phyloP scores from a whole-genome alignment of 1,140 invertebrate genomes.

The Penaeus vannamei region DNA sequence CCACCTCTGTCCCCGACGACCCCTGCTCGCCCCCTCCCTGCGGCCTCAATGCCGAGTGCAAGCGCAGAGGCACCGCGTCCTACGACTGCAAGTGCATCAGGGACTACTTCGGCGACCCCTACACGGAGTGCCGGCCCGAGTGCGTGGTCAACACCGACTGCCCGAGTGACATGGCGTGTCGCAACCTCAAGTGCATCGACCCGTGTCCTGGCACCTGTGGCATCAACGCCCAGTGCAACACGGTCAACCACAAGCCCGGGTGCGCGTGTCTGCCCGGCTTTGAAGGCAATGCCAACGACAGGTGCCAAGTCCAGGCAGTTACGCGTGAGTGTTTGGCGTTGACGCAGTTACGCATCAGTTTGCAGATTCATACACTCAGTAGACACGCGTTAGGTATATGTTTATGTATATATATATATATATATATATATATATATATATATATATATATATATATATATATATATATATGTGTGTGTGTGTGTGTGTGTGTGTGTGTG shows the following conservation, averaged over 20 bases:
- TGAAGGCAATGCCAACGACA: conserved; percentile 82
- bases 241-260: conserved; percentile 86
- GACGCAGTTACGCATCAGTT: background rate
- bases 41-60: conserved; percentile 82
- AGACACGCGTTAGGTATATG: background rate
- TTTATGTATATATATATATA: no score
- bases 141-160: conserved; percentile 83
- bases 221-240: conserved; percentile 87
- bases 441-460: no score
- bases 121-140: conserved; percentile 77
- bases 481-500: no score
- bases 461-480: no score
- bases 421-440: no score
- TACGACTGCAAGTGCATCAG: conserved; percentile 79
- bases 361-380: no score
- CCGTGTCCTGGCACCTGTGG: conserved; percentile 87
- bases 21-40: conserved; percentile 42
- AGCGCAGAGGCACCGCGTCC: conserved; percentile 82
- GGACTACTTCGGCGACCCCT: conserved; percentile 78
- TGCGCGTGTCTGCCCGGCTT: conserved; percentile 86
- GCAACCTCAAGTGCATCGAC: conserved; percentile 64
- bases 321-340: conserved; percentile 18
- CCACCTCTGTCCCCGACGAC: conserved; percentile 29
- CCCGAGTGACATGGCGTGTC: conserved; percentile 83
- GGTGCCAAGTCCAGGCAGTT: conserved; percentile 53